Conservation (phyloP, 2,888 invertebrate species). For the Scaptomyza tumidula region DNA sequence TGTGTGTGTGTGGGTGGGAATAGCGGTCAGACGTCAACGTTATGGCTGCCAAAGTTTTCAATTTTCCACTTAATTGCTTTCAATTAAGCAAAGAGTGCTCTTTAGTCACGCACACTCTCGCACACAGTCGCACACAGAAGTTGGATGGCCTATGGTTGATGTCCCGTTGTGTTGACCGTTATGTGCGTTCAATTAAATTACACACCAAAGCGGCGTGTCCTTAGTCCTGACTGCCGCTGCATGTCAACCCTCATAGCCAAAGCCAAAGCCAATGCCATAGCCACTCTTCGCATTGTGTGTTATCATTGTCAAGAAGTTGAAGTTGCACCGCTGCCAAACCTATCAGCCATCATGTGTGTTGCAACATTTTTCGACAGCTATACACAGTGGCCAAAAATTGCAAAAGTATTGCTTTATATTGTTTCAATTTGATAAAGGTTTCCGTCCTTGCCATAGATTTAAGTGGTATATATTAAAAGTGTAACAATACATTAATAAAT, state of each 20-base stretch:
- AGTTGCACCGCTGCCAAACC: constrained; percentile 22
- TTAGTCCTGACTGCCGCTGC: constrained; percentile 49
- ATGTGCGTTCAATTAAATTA: constrained; percentile 80
- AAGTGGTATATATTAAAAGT: no score
- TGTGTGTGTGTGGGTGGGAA: constrained; percentile 10
- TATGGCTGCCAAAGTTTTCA: constrained; percentile 79
- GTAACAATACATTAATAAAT: no score
- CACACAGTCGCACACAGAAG: constrained; percentile 10
- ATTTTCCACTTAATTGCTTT: constrained; percentile 80
- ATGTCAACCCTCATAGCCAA: constrained; percentile 40
- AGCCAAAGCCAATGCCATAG: constrained; percentile 24
- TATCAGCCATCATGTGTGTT: constrained; percentile 19
- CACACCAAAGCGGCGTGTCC: constrained; percentile 72
- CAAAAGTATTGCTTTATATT: not conserved
- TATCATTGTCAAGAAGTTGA: constrained; percentile 78
- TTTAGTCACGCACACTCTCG: constrained; percentile 57
- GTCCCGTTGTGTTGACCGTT: constrained; percentile 55
- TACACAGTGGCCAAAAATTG: constrained; percentile 31
- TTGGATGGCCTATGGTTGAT: constrained; percentile 15
- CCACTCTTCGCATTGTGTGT: constrained; percentile 62
- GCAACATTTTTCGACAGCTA: constrained; percentile 55
- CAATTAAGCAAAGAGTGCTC: constrained; percentile 79
- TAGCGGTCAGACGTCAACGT: constrained; percentile 74
- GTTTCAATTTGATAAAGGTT: no score
- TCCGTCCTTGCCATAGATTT: no score